Evolutionary conservation across 2,888 invertebrate genomes (phyloP), one percentile per base, ranked within the genome.

Genomic region (Drosophila aldrichi): DNA sequence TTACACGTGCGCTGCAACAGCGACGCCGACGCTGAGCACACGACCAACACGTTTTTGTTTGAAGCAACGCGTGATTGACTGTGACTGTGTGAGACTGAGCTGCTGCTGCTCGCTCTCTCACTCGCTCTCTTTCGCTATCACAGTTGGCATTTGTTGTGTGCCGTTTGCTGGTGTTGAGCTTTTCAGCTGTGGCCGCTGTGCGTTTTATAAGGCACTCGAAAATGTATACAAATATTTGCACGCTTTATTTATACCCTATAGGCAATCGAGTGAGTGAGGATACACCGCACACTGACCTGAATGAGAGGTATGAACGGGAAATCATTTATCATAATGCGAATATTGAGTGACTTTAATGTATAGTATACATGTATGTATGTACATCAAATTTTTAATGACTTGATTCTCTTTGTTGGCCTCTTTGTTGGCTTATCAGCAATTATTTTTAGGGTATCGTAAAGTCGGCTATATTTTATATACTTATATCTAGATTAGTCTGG

Each of bases 1-100:
- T 48, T 80, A 84, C 84, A 84, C 84, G 87, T 84, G 87, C 77
- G 22, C 67, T 44, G 60, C 70, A 36, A 10, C 69, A 54, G 46
- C 63, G 46, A 61, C 46, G 77, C 34, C 48, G 63, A 64, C 63
- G 8, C 71, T 70, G 69, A 75, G 80, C 85, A 85, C 85, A 85
- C 88, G 88, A 85, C 79, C 62, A 73, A 79, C 85, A 85, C 85
- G 85, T 85, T 85, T 82, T 70, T 48, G 43, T 51, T 63, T 68
- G 64, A 41, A 79, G 72, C 77, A 62, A 76, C 63, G 73, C 61
- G 70, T 75, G 79, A 54, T 34, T 22, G 36, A 20, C 34, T 63
- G 34, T 56, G 32, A 32, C 32, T 10, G 32, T 10, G 55, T 5
- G 36, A 36, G 58, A 52, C 9, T 34, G 34, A 18, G 57, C 43